Conservation (phyloP, 1,140 invertebrate species). For the Sitobion miscanthi region DNA sequence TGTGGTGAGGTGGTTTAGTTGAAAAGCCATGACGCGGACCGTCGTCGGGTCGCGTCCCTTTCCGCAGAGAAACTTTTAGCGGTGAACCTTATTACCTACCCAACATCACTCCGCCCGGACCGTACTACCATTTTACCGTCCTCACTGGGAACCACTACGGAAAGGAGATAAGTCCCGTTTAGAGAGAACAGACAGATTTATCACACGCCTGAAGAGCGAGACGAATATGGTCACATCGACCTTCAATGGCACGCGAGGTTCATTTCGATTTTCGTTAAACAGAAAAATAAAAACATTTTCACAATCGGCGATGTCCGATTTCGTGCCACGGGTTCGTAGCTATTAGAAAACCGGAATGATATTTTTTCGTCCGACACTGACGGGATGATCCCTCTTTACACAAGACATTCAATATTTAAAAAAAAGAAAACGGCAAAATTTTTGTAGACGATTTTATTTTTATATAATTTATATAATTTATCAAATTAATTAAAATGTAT, state of each 20-base stretch:
- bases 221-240: not conserved
- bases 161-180: not conserved
- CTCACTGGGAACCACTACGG: not conserved
- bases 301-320: not conserved
- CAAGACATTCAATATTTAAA: no score
- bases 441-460: no score
- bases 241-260: not conserved
- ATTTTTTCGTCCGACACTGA: not conserved
- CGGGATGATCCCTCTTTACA: no score
- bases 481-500: no score
- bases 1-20: not conserved
- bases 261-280: not conserved
- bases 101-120: not conserved
- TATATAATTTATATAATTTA: no score
- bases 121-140: not conserved
- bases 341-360: not conserved
- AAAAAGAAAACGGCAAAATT: no score
- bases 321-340: rapidly evolving
- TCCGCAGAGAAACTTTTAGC: not conserved
- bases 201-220: not conserved
- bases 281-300: not conserved
- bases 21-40: not conserved
- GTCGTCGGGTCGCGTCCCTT: not conserved
- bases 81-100: not conserved
- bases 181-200: not conserved